A percentile compares a stretch with the other conserved stretches of the same genome.
phyloP scores from a whole-genome alignment of 2,888 invertebrate genomes.

The Cryptus armator region DNA sequence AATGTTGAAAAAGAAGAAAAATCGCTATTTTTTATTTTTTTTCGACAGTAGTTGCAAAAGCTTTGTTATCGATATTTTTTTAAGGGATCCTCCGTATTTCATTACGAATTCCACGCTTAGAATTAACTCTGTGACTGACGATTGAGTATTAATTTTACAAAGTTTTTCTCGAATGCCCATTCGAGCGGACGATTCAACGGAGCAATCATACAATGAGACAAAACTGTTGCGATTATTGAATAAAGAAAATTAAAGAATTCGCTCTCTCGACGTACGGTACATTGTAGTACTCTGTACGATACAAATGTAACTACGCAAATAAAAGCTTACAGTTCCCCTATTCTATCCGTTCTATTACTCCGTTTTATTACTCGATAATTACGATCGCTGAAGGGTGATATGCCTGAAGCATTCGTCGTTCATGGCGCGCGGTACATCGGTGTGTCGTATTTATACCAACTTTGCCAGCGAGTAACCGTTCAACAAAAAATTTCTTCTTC shows the following conservation, averaged over 20 bases:
- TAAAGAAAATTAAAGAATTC: constrained; percentile 3
- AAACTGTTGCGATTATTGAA: constrained; percentile 17
- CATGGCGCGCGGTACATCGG: constrained; percentile 44
- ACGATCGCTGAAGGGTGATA: constrained; percentile 77
- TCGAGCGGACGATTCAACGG: neutral
- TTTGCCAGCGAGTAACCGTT: neutral
- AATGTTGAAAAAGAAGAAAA: neutral
- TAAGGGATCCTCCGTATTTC: too few relatives aligned
- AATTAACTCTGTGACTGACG: constrained; percentile 35
- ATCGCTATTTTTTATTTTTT: neutral
- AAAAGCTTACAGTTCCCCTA: constrained; percentile 78
- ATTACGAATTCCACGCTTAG: too few relatives aligned
- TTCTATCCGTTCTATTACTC: constrained; percentile 76
- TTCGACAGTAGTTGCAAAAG: constrained; percentile 4
- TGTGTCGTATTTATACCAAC: constrained; percentile 45
- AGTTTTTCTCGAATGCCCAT: neutral
- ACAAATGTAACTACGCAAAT: constrained; percentile 70
- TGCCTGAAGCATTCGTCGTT: constrained; percentile 65
- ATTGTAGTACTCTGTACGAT: constrained; percentile 49
- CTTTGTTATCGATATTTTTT: neutral
- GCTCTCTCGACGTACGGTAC: constrained; percentile 41
- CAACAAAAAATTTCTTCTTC: neutral
- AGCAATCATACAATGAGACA: neutral
- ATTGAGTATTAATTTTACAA: constrained; percentile 30
- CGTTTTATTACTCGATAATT: constrained; percentile 80